These are phyloP conservation scores for Cirrhinus molitorella DNA, from an alignment of 2,797 vertebrate genomes.

Conservation along the genomic window DNA sequence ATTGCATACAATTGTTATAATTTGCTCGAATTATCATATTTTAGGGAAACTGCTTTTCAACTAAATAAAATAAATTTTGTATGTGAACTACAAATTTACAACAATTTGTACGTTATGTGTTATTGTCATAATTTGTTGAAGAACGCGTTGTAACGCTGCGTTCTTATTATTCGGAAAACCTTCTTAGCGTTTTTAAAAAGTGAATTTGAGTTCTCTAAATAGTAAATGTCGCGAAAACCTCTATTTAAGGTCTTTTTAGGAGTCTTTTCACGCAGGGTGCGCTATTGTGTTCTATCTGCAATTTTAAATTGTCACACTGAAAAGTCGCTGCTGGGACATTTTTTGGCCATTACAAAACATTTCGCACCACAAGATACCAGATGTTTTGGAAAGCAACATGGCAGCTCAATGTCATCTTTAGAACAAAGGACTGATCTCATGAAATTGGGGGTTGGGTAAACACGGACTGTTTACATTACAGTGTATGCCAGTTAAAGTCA, in stretches of 20 bases:
- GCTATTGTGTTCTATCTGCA: background rate
- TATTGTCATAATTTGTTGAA: background rate
- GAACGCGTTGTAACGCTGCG: too few relatives aligned
- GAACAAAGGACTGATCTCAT: background rate
- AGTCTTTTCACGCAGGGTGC: background rate
- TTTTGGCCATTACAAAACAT: background rate
- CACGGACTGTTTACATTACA: background rate
- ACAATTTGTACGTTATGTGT: too few relatives aligned
- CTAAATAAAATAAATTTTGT: background rate
- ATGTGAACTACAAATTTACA: background rate
- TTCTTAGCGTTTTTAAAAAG: background rate
- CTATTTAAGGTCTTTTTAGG: background rate
- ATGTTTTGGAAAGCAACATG: background rate
- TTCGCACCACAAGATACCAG: too few relatives aligned
- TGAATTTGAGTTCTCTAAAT: background rate
- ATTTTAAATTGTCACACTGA: background rate
- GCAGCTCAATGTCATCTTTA: background rate
- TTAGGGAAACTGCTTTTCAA: background rate
- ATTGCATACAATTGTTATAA: background rate
- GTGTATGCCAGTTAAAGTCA: background rate
- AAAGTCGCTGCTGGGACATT: background rate
- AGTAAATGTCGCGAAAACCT: background rate
- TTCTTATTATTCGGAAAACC: background rate
- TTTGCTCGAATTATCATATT: background rate
- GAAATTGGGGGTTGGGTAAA: background rate